Base-by-base conservation (phyloP, 2,888 invertebrate genomes). In the Fragum whitleyi region DNA sequence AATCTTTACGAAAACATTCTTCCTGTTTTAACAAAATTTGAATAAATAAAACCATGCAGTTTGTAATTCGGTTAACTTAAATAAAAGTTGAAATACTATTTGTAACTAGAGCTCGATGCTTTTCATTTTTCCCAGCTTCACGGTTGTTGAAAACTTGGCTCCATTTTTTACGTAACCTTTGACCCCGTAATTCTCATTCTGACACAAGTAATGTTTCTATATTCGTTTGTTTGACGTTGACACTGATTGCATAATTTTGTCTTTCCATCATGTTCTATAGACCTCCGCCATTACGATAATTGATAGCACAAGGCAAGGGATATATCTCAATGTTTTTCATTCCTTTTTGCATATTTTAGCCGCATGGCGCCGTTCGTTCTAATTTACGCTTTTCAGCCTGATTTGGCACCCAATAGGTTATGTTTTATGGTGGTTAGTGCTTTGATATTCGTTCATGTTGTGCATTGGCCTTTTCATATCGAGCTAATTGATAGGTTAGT, bases 241-340 rank as follows among this genome's bases (percentile, higher is more conserved):
- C 83, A 84, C 80, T 84, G 80, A 80, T 84, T 80, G 71, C 65
- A 72, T 78, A 84, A 78, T 75, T 78, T 78, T 79, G 78, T 78
- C 75, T 78, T 59, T 21, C 70, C 78, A 39, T 79, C 71, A 42
- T 75, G 62, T 67, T 77, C 69, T 77, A 81, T 74, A 81, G 78
- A 77, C 78, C 77, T 79, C 72, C 81, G 61, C 79, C 81, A 77
- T 74, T 81, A 75, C 74, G 79, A 75, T 85, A 85, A 81, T 81
- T 81, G 78, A 77, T 85, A 76, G 74, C 85, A 79, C 72, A 81
- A 85, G 73, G 74, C 77, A 77, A 72, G 62, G 65, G 21, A 42
- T 71, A 71, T 74, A 74, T 79, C 81, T 72, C 71, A 71, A 69
- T 74, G 65, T 75, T 74, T 81, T 71, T 79, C 81, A 81, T 81